These are phyloP conservation scores for Malthinus flaveolus DNA, from an alignment of 2,888 invertebrate species.

Conservation along the genomic window DNA sequence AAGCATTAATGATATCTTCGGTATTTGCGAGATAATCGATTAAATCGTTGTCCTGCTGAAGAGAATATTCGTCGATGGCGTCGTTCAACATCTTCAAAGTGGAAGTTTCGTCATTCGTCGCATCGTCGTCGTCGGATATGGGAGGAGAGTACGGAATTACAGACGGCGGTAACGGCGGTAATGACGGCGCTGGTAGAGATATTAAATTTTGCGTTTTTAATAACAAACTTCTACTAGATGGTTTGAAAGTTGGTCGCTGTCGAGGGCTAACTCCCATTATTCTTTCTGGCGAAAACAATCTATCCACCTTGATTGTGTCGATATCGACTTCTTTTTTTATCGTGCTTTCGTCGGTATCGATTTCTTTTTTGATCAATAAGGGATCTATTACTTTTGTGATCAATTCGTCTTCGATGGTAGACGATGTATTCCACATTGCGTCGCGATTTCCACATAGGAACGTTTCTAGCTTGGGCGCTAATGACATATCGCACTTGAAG, in stretches of 20 bases:
- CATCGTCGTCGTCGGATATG: conserved; percentile 53
- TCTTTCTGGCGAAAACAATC: too few species aligned
- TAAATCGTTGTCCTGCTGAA: conserved; percentile 46
- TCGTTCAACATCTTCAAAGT: conserved; percentile 44
- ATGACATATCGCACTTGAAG: too few species aligned
- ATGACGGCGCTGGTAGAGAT: conserved; percentile 5
- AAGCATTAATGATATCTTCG: not conserved
- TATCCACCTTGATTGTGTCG: too few species aligned
- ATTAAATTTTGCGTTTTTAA: conserved; percentile 25
- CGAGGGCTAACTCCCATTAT: too few species aligned
- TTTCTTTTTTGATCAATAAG: too few species aligned
- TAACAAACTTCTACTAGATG: conserved; percentile 51
- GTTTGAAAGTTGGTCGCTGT: not conserved
- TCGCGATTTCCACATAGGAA: too few species aligned
- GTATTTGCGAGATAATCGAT: conserved; percentile 46
- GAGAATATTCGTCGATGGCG: conserved; percentile 46
- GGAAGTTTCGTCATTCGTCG: conserved; percentile 25
- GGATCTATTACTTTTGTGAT: too few species aligned
- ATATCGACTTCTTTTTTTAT: too few species aligned
- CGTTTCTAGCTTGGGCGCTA: too few species aligned
- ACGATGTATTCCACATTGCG: too few species aligned
- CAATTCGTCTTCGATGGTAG: too few species aligned
- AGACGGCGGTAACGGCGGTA: conserved; percentile 11
- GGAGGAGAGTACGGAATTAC: conserved; percentile 46
- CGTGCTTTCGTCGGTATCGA: too few species aligned